Conservation (phyloP, 2,113 vertebrate genomes). For the Tragulus kanchil region DNA sequence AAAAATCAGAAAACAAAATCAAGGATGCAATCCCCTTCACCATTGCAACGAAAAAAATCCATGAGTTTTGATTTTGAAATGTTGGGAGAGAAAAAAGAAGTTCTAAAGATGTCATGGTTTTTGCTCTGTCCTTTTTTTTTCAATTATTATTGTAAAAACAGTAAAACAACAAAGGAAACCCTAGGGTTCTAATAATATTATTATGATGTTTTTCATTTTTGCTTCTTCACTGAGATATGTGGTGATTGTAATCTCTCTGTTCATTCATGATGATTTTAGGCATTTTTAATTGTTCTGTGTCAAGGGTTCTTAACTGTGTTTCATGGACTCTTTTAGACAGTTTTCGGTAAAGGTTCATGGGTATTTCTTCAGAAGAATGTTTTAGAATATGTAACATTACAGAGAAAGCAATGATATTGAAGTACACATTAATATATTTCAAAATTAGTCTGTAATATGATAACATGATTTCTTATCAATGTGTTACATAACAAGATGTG, state of each 20-base stretch:
- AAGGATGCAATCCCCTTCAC: too few species aligned
- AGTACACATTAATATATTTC: background rate
- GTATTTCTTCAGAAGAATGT: conserved; percentile 8
- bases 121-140: background rate
- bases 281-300: background rate
- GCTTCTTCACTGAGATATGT: background rate
- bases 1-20: too few species aligned
- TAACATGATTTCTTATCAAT: background rate
- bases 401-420: background rate
- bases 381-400: background rate
- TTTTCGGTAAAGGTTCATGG: conserved; percentile 7
- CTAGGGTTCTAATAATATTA: background rate
- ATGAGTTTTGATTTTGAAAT: background rate
- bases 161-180: background rate
- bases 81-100: background rate
- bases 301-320: background rate
- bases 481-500: background rate
- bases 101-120: background rate
- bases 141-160: conserved; percentile 11
- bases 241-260: background rate
- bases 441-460: background rate
- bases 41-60: too few species aligned
- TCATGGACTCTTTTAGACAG: background rate
- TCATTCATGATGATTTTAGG: background rate
- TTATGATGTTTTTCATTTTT: background rate